phyloP scores from a whole-genome alignment of 2,113 vertebrate genomes.

The Scortum barcoo region DNA sequence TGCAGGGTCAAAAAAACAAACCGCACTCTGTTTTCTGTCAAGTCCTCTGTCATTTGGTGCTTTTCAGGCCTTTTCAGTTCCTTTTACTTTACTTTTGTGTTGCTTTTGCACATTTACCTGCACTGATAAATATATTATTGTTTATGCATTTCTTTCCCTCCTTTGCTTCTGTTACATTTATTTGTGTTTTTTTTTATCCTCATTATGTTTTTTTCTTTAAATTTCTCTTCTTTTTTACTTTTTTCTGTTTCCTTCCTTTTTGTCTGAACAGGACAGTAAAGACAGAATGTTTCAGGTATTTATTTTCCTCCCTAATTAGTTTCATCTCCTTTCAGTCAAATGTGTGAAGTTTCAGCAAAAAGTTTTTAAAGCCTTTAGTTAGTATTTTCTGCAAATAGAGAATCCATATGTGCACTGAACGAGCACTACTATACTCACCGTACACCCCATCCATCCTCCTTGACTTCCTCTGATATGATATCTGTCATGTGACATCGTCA shows the following conservation, averaged over 20 bases:
- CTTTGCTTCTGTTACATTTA: background rate
- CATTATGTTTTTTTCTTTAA: constrained; percentile 11
- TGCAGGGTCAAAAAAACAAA: background rate
- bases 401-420: constrained; percentile 26
- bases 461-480: constrained; percentile 44
- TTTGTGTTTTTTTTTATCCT: background rate
- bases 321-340: background rate
- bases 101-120: constrained; percentile 13
- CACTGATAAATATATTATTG: background rate
- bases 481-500: constrained; percentile 44
- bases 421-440: background rate
- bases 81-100: background rate
- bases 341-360: constrained; percentile 23
- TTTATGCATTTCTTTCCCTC: background rate
- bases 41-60: constrained; percentile 5
- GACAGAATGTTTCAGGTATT: constrained; percentile 95
- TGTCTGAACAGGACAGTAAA: constrained; percentile 88
- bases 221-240: constrained; percentile 71
- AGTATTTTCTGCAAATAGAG: constrained; percentile 18
- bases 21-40: background rate
- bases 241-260: constrained; percentile 74
- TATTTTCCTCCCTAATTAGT: constrained; percentile 55
- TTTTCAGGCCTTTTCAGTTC: constrained; percentile 4
- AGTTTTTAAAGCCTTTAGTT: background rate
- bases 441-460: constrained; percentile 2